phyloP scores from a whole-genome alignment of 1,140 invertebrate genomes.

The Drosophila sulfurigaster region DNA sequence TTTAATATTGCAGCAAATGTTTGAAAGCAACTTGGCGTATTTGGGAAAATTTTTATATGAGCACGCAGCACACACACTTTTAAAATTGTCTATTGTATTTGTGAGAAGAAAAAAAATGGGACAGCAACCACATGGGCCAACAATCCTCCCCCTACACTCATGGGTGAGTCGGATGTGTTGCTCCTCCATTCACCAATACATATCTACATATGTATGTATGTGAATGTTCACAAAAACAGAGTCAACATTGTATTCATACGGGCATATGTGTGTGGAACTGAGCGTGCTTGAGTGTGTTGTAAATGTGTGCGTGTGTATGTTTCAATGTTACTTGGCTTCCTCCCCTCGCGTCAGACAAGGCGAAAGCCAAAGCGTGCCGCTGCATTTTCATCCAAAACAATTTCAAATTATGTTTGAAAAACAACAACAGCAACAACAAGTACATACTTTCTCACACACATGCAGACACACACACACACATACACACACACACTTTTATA shows the following conservation, averaged over 20 bases:
- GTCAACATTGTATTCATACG: background rate
- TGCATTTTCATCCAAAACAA: constrained; percentile 76
- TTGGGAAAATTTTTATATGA: constrained; percentile 74
- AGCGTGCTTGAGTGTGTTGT: constrained; percentile 62
- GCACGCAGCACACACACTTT: constrained; percentile 29
- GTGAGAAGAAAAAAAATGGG: constrained; percentile 35
- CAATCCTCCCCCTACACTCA: background rate
- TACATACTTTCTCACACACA: background rate
- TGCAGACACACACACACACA: constrained; percentile 1
- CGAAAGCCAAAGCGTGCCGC: constrained; percentile 64
- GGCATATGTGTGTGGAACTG: constrained; percentile 20
- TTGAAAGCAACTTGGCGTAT: constrained; percentile 74
- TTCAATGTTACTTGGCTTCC: constrained; percentile 4
- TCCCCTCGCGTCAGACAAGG: constrained; percentile 57
- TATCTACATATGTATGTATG: background rate
- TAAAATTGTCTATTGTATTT: constrained; percentile 69
- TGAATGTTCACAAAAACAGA: background rate
- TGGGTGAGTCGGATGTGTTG: constrained; percentile 55
- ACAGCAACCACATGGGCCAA: constrained; percentile 66
- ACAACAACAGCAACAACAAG: constrained; percentile 1
- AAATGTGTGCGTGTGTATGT: constrained; percentile 8
- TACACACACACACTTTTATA: constrained; percentile 18
- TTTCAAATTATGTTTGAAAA: constrained; percentile 78
- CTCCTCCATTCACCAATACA: constrained; percentile 15
- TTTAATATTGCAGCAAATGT: constrained; percentile 76